These are phyloP conservation scores for Hippoglossus stenolepis DNA, from an alignment of 2,113 vertebrate genomes.

Conservation along the genomic window DNA sequence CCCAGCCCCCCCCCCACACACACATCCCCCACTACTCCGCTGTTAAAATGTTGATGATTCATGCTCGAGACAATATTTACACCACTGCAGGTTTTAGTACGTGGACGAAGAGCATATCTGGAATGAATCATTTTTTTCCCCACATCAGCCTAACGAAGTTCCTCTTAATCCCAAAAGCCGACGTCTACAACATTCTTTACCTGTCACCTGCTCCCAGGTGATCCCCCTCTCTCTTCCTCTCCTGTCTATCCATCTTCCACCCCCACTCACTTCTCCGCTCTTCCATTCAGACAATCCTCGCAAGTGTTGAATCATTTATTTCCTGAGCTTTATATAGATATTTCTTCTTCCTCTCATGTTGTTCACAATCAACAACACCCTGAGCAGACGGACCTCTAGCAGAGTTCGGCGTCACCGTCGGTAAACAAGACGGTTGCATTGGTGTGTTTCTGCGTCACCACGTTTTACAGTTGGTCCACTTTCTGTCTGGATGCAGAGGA, in stretches of 20 bases:
- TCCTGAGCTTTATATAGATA: slow-evolving; percentile 65
- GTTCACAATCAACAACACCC: slow-evolving; percentile 15
- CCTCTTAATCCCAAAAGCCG: background rate
- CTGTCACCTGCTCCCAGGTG: slow-evolving; percentile 35
- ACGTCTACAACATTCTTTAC: background rate
- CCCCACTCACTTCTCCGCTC: slow-evolving; percentile 13
- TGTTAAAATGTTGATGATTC: slow-evolving; percentile 60
- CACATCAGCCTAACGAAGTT: slow-evolving; percentile 19
- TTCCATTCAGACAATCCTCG: slow-evolving; percentile 41
- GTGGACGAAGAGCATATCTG: slow-evolving; percentile 14
- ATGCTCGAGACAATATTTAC: slow-evolving; percentile 36
- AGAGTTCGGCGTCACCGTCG: background rate
- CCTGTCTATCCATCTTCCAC: too few species aligned
- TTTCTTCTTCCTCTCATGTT: slow-evolving; percentile 20
- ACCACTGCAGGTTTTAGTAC: slow-evolving; percentile 38
- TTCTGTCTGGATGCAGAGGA: background rate
- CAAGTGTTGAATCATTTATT: slow-evolving; percentile 75
- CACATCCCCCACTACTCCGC: slow-evolving; percentile 7
- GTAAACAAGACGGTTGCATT: slow-evolving; percentile 6
- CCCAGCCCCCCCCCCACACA: background rate
- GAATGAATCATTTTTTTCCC: slow-evolving; percentile 36
- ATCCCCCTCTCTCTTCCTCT: background rate
- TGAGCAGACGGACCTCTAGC: background rate
- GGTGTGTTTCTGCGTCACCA: background rate
- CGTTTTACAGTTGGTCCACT: background rate